Conservation (phyloP, 2,113 vertebrate genomes). For the Argyrosomus japonicus region DNA sequence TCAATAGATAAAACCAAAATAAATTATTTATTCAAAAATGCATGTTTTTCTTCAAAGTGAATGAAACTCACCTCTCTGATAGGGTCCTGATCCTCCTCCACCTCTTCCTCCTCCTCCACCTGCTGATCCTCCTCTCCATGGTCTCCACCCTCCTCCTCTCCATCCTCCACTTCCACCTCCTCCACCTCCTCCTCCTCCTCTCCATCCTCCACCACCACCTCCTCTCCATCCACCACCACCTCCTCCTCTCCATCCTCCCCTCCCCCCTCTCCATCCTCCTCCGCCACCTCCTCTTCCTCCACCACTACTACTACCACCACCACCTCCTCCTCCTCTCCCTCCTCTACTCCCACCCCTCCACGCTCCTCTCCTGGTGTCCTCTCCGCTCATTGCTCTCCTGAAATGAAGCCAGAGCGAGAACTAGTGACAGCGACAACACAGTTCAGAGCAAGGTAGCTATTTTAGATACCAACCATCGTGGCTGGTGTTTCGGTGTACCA, state of each 20-base stretch:
- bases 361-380: constrained; percentile 69
- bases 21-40: not conserved
- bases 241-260: constrained; percentile 23
- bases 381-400: constrained; percentile 73
- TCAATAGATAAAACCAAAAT: not conserved
- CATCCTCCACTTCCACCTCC: constrained; percentile 36
- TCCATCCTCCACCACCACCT: too few species aligned
- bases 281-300: constrained; percentile 21
- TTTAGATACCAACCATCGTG: not conserved
- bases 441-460: not conserved
- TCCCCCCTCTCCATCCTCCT: constrained; percentile 36
- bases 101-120: constrained; percentile 31
- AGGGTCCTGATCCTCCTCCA: constrained; percentile 37
- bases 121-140: constrained; percentile 49
- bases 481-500: too few species aligned
- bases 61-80: constrained; percentile 63
- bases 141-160: constrained; percentile 24
- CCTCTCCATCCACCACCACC: constrained; percentile 29
- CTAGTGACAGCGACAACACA: not conserved
- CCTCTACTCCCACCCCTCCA: constrained; percentile 75
- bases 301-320: too few species aligned
- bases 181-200: too few species aligned
- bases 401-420: not conserved
- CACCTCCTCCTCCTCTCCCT: constrained; percentile 64
- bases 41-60: not conserved